Conservation (phyloP, 2,888 invertebrate species). For the Prosapia bicincta region DNA sequence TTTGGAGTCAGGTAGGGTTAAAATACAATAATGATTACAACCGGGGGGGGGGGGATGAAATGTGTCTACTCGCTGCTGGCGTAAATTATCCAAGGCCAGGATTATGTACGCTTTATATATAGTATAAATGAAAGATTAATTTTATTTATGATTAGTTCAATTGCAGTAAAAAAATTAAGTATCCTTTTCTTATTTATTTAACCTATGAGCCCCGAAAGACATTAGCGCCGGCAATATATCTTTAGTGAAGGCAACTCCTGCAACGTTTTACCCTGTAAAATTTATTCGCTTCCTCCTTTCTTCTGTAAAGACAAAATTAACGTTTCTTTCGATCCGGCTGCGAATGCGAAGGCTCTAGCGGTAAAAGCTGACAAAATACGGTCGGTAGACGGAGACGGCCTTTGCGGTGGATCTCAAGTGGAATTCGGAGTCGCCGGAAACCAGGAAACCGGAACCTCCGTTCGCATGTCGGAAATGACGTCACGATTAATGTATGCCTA, state of each 20-base stretch:
- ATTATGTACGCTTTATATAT: too few species aligned
- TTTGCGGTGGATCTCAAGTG: constrained; percentile 11
- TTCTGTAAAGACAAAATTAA: constrained; percentile 23
- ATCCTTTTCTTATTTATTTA: too few species aligned
- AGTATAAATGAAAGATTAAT: too few species aligned
- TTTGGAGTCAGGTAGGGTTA: too few species aligned
- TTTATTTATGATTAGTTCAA: too few species aligned
- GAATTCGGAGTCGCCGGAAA: constrained; percentile 22
- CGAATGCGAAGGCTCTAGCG: background rate
- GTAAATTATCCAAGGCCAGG: too few species aligned
- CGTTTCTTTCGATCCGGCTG: background rate
- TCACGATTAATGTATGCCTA: constrained; percentile 30
- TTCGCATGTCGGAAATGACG: constrained; percentile 13
- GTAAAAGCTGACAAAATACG: constrained; percentile 10
- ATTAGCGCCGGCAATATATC: background rate
- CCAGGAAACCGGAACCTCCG: background rate
- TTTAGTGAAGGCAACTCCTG: constrained; percentile 2
- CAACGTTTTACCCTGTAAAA: constrained; percentile 20
- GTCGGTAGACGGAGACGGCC: background rate
- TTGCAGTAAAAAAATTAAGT: too few species aligned
- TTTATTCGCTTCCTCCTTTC: constrained; percentile 28
- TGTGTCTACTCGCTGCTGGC: too few species aligned
- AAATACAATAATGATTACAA: too few species aligned
- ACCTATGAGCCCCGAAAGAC: too few species aligned
- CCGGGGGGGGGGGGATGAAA: too few species aligned